A percentile compares a stretch with the other conserved stretches of the same genome.
Conservation (phyloP, 37 sponge, comb jelly and placozoan species). For the Cliona cf. orientalis region DNA sequence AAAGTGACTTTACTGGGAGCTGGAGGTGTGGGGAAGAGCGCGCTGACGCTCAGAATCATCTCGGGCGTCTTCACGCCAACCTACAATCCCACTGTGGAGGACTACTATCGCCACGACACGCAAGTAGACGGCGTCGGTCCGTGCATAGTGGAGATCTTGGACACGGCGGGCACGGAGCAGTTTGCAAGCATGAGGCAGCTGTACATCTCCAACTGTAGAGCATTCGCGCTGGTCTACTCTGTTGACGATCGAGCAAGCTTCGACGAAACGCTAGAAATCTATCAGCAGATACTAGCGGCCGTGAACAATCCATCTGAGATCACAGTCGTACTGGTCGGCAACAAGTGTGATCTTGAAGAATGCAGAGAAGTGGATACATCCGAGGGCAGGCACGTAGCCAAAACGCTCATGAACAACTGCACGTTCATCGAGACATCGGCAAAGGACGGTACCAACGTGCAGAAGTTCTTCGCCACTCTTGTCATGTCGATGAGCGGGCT, state of each 20-base stretch:
- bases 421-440: constrained; percentile 85
- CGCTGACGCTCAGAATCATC: constrained; percentile 82
- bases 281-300: constrained; percentile 57
- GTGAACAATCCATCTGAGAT: constrained; percentile 36
- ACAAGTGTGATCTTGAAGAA: constrained; percentile 75
- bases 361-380: constrained; percentile 51
- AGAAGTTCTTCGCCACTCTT: constrained; percentile 66
- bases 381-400: constrained; percentile 70
- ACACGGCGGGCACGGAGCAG: constrained; percentile 88
- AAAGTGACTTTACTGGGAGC: constrained; percentile 84
- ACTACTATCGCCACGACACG: constrained; percentile 88
- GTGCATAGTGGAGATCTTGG: constrained; percentile 85
- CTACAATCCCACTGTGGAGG: constrained; percentile 89
- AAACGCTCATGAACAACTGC: constrained; percentile 54
- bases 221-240: constrained; percentile 82
- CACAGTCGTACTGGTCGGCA: constrained; percentile 73
- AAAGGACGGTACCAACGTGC: constrained; percentile 72
- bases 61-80: constrained; percentile 87
- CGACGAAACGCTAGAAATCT: constrained; percentile 71
- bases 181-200: constrained; percentile 88
- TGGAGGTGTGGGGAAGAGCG: constrained; percentile 92
- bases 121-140: constrained; percentile 74
- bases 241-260: constrained; percentile 77
- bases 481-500: constrained; percentile 49
- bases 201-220: constrained; percentile 73